Base-by-base conservation (phyloP, 2,888 invertebrate species). In the Eupithecia inturbata region DNA sequence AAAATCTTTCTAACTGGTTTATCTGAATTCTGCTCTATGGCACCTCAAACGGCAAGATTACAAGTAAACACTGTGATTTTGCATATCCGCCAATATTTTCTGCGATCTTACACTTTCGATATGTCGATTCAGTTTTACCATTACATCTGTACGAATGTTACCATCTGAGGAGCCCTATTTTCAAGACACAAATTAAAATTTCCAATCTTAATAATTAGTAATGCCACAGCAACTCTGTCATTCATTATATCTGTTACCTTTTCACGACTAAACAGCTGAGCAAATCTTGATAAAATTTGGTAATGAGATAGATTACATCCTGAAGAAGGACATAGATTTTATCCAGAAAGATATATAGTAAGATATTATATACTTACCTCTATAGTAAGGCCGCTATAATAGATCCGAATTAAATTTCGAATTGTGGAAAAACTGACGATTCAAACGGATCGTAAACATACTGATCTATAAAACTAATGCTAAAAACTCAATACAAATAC, bases 11-110 rank as follows among this genome's bases (percentile, higher is more conserved):
- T 19, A 9, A 53, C n/a, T 67, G 72, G 12, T 71, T 49, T 19
- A 66, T 79, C 80, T 80, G 68, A 66, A 28, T 22, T 19, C 63
- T 78, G 60, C 39, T 80, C 80, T 80, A 41, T 79, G 79, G 2
- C 12, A 9, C 60, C 53, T 67, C 63, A 26, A 79, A 73, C 74
- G 76, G 68, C 76, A 73, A 78, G 78, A 80, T 82, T 77, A 77
- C 77, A 78, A 79, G 78, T 81, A 81, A 82, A 82, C 81, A 80
- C 73, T 77, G 73, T 71, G 49, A 75, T 81, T 82, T 82, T 80
- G 82, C 82, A 82, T 83, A 79, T 79, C 76, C 72, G 73, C 70
- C 67, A 70, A 68, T 76, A 76, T 70, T n/a, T 64, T 26, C 74
- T 71, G 69, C 62, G 73, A 74, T 76, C 75, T 77, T 68, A 71